A percentile compares a stretch with the other conserved stretches of the same genome.
Conservation (phyloP, 2,888 invertebrate genomes). For the Harpalus rufipes region DNA sequence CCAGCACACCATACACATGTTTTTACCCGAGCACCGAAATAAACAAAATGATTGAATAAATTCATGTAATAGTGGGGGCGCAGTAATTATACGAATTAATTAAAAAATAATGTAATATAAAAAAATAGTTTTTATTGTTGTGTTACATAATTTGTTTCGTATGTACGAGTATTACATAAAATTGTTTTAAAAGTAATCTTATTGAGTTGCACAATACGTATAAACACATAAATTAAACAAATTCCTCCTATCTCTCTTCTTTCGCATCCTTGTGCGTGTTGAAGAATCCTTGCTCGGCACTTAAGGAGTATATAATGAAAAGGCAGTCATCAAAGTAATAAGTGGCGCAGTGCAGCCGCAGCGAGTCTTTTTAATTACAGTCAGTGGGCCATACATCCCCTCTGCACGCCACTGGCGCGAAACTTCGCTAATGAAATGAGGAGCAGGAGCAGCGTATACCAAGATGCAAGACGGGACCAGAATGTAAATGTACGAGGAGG, state of each 20-base stretch:
- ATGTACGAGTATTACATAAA: too few species aligned
- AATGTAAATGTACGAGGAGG: not conserved
- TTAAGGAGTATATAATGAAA: constrained; percentile 64
- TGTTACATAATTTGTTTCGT: too few species aligned
- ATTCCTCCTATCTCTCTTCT: not conserved
- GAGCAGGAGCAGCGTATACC: constrained; percentile 3
- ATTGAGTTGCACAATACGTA: not conserved
- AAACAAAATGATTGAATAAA: too few species aligned
- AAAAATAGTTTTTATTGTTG: too few species aligned
- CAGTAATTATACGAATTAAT: too few species aligned
- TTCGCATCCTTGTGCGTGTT: not conserved
- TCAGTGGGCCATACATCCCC: constrained; percentile 34
- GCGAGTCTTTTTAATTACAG: constrained; percentile 65
- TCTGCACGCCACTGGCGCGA: constrained; percentile 19
- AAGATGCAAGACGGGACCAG: constrained; percentile 1
- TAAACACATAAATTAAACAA: not conserved
- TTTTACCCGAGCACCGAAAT: too few species aligned
- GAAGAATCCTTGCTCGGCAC: constrained; percentile 40
- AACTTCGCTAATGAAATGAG: constrained; percentile 53
- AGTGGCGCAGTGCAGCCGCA: constrained; percentile 43
- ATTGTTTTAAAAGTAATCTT: too few species aligned
- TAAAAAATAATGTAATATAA: too few species aligned
- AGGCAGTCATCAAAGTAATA: constrained; percentile 65
- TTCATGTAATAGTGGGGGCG: too few species aligned
- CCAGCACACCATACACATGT: too few species aligned